phyloP scores from a whole-genome alignment of 2,113 vertebrate species.

The Thalassoma bifasciatum region DNA sequence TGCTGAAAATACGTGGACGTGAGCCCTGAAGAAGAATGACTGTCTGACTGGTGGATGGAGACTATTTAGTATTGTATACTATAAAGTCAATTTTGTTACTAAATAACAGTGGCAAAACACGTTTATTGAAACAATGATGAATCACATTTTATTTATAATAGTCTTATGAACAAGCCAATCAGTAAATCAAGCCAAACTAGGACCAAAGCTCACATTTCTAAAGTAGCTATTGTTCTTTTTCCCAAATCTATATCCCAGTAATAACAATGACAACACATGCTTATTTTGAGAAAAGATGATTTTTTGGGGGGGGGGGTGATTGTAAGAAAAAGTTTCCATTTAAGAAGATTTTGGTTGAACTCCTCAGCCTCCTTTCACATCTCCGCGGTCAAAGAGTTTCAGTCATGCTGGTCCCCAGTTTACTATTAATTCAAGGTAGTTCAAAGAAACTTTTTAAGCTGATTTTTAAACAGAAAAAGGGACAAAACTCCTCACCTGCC shows the following conservation, averaged over 20 bases:
- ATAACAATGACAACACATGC: too few relatives aligned
- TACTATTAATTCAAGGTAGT: background rate
- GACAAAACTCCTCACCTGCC: slow-evolving; percentile 87
- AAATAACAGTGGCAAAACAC: background rate
- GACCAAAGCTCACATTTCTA: background rate
- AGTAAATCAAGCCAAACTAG: background rate
- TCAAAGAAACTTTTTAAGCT: background rate
- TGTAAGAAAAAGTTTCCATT: background rate
- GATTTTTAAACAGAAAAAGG: background rate
- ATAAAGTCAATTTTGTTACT: background rate
- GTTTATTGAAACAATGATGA: background rate
- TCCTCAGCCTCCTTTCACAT: background rate
- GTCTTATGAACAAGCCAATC: slow-evolving; percentile 5
- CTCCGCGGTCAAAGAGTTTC: background rate
- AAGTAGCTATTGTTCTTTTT: background rate
- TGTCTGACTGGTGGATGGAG: too few relatives aligned
- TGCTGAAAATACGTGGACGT: background rate
- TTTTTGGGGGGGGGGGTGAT: too few relatives aligned
- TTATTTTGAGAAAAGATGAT: too few relatives aligned
- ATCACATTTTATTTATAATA: background rate
- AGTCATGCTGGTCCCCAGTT: background rate
- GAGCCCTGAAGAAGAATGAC: too few relatives aligned
- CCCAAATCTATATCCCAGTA: too few relatives aligned
- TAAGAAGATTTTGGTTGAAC: background rate
- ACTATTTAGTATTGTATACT: too few relatives aligned